Evolutionary conservation across 2,888 invertebrate species (phyloP), one percentile per base, ranked within the genome.

Genomic region (Chaetogeoica ovagalla): DNA sequence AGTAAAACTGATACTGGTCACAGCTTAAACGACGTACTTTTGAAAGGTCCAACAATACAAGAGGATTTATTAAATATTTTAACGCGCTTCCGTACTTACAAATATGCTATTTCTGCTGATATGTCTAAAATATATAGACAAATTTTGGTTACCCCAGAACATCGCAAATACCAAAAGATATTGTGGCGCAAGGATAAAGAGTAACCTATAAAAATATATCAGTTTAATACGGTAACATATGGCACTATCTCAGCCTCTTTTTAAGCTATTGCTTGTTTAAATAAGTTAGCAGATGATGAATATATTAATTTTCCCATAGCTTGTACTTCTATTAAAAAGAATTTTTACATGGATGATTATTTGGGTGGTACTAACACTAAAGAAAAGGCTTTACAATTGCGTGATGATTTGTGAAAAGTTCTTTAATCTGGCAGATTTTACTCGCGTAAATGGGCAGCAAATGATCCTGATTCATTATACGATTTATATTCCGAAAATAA

Each of bases 61-160:
- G 83, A 84, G 9, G 85, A 85, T 30, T 82, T 86, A 3, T 83
- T 84, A 60, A 76, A 83, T 17, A 84, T 86, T 21, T 69, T 87
- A 3, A 19, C 85, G 1, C 68, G 84, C 7, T 85, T 85, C 82
- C 76, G 86, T 1, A 81, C 77, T 8, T 83, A 85, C 70, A 82
- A 82, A 15, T 83, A 83, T 30, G 84, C 84, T 0, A 82, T 87
- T 11, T 84, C 84, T 9, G 85, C 85, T 0, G 86, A 86, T 73
- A 85, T 87, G 15, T 84, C 83, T 21, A 86, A 86, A 82, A 86
- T 86, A 85, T 86, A 85, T 79, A 82, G 85, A 4, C 84, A 84
- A 73, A 57, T 85, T 1, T 15, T 37, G 1, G 39, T 82, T 0
- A 9, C 13, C n/a, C 69, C 81, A 0, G 82, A 82, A 2, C 84